A percentile compares a stretch with the other conserved stretches of the same genome.
These are phyloP conservation scores for Beris chalybata DNA, from an alignment of 2,888 invertebrate species.

Conservation along the genomic window DNA sequence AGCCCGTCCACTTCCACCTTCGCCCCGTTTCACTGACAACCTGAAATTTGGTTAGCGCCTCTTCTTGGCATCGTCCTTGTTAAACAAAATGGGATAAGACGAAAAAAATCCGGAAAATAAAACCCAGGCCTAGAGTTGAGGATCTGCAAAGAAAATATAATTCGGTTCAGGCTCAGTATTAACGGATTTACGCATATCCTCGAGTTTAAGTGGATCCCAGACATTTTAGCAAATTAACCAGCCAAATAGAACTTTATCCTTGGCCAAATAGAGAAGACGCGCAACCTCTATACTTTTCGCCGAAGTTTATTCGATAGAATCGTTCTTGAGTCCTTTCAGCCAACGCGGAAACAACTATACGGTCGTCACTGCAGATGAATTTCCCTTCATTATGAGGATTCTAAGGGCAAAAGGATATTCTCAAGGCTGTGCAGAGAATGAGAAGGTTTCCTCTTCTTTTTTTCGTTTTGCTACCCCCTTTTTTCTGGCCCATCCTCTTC, in stretches of 20 bases:
- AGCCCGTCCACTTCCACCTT: no score
- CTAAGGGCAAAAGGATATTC: neutral
- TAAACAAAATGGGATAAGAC: no score
- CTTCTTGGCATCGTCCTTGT: no score
- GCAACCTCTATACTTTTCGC: neutral
- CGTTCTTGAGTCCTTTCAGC: neutral
- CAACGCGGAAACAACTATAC: neutral
- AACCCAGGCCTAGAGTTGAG: neutral
- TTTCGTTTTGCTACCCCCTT: neutral
- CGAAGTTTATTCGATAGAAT: neutral
- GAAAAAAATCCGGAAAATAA: no score
- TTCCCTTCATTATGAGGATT: neutral
- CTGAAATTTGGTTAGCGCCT: no score
- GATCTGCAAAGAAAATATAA: constrained; percentile 22
- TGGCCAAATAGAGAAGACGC: constrained; percentile 22
- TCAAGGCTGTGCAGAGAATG: constrained; percentile 9
- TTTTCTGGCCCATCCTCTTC: neutral
- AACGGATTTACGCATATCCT: constrained; percentile 27
- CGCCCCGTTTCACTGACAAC: no score
- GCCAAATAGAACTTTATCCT: constrained; percentile 31
- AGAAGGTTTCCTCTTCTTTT: neutral
- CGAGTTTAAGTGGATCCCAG: constrained; percentile 12
- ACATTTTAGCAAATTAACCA: constrained; percentile 38
- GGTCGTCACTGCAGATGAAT: constrained; percentile 5
- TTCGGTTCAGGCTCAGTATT: constrained; percentile 4